Base-by-base conservation (phyloP, 2,113 vertebrate species). In the Perccottus glenii region DNA sequence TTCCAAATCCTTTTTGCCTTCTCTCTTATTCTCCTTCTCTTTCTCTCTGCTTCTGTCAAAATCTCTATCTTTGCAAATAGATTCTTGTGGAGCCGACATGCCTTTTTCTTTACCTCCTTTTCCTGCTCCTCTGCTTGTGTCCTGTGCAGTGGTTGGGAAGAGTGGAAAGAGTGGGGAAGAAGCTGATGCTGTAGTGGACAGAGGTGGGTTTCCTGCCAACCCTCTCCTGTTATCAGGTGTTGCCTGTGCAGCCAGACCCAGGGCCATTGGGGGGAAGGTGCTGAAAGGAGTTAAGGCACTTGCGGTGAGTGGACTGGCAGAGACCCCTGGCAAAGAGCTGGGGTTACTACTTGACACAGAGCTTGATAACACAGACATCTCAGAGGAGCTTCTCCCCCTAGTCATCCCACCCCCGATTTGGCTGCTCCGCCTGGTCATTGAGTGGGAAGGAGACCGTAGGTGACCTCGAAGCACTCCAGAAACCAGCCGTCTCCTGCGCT, bases 251-350 rank as follows among this genome's bases (percentile, higher is more conserved):
- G 82, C 53, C 35, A 90, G 70, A 63, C 78, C 75, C 67, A 87
- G 75, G 10, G 89, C 72, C 73, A 83, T 75, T 2, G 85, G 77
- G 4, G 92, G 81, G 78, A 93, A 93, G 81, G 86, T 70, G 82
- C 87, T 90, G 82, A 93, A 94, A 69, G 95, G 91, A 75, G 93
- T 95, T 98, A 99, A 99, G 98, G 98, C 98, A 99, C 96, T 97
- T 91, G 95, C 89, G 93, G 95, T 91, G 66, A 96, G 93, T 88
- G 95, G 92, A 90, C 92, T 94, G 86, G 94, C 93, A 81, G 95
- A 94, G 81, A 95, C 94, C 87, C 94, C 95, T 36, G 93, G 87
- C 72, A 98, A 85, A 5, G 96, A 95, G 84, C 94, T 92, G 72
- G 95, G 91, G 71, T 89, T 90, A 73, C 85, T 90, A 84, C 71